Evolutionary conservation across 2,113 vertebrate species (phyloP).

Genomic region (Campylomormyrus tamandua): DNA sequence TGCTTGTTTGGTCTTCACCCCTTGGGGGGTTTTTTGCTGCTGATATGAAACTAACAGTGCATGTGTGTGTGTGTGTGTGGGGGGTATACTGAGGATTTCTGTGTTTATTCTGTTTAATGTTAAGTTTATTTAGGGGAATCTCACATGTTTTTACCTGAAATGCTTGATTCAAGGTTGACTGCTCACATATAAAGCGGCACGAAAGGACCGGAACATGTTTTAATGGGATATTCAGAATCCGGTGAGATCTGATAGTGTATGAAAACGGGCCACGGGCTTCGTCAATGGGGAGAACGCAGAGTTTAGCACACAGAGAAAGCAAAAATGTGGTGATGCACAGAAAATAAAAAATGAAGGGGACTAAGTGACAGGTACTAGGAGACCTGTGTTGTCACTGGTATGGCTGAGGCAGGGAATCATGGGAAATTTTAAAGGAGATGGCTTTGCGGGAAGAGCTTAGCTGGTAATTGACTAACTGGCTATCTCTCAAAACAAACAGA

Average conservation of each 20-base stretch:
- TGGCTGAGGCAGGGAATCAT: not conserved
- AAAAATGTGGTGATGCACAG: not conserved
- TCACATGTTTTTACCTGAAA: conserved; percentile 32
- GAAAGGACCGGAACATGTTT: not conserved
- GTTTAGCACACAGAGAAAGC: not conserved
- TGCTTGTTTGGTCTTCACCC: not conserved
- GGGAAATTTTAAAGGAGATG: not conserved
- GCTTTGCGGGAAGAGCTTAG: not conserved
- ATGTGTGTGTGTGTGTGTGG: not conserved
- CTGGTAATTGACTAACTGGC: conserved; percentile 18
- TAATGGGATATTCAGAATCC: not conserved
- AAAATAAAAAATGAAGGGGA: not conserved
- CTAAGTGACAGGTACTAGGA: not conserved
- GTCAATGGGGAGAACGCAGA: not conserved
- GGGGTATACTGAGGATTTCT: not conserved
- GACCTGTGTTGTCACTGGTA: not conserved
- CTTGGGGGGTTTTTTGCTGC: not conserved
- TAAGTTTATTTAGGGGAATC: conserved; percentile 1
- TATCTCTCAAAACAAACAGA: conserved; percentile 11
- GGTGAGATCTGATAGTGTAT: not conserved
- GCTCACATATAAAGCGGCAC: not conserved
- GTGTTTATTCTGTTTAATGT: conserved; percentile 1
- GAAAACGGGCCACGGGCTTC: not conserved
- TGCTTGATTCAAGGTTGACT: conserved; percentile 43
- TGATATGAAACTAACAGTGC: not conserved